Evolutionary conservation across 2,113 vertebrate species (phyloP).

Genomic region (Cyprinodon brontotheroides): DNA sequence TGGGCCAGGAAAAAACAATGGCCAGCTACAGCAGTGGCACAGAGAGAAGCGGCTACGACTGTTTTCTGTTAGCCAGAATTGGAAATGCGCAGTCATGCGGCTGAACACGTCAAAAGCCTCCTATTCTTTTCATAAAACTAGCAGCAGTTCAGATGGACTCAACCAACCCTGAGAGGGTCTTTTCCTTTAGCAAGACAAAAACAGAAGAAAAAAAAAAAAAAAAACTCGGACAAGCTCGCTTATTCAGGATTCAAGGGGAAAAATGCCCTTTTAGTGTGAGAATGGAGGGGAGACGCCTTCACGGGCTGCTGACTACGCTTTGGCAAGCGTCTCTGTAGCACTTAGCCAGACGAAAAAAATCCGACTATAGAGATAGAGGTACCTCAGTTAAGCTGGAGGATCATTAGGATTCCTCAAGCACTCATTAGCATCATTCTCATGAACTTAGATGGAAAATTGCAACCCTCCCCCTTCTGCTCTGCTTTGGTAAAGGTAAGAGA

Average conservation of each 20-base stretch:
- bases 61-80: slow-evolving; percentile 73
- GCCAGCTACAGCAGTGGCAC: slow-evolving; percentile 34
- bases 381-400: slow-evolving; percentile 86
- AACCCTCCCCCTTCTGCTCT: slow-evolving; percentile 51
- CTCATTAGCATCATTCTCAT: slow-evolving; percentile 89
- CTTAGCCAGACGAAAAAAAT: slow-evolving; percentile 84
- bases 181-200: slow-evolving; percentile 60
- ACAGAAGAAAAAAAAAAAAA: slow-evolving; percentile 16
- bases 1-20: slow-evolving; percentile 67
- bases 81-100: slow-evolving; percentile 89
- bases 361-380: slow-evolving; percentile 75
- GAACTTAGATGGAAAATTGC: slow-evolving; percentile 52
- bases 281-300: slow-evolving; percentile 91
- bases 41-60: slow-evolving; percentile 19
- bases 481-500: slow-evolving; percentile 73
- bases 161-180: slow-evolving; percentile 71
- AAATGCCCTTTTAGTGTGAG: slow-evolving; percentile 85
- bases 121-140: slow-evolving; percentile 74
- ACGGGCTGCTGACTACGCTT: slow-evolving; percentile 93
- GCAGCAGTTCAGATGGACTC: slow-evolving; percentile 73
- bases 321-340: slow-evolving; percentile 81
- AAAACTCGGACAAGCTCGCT: slow-evolving; percentile 68
- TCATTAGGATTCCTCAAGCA: slow-evolving; percentile 87
- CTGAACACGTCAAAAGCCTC: slow-evolving; percentile 82
- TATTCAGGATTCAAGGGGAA: slow-evolving; percentile 77